Base-by-base conservation (phyloP, 2,113 vertebrate genomes). In the Noturus placidus region DNA sequence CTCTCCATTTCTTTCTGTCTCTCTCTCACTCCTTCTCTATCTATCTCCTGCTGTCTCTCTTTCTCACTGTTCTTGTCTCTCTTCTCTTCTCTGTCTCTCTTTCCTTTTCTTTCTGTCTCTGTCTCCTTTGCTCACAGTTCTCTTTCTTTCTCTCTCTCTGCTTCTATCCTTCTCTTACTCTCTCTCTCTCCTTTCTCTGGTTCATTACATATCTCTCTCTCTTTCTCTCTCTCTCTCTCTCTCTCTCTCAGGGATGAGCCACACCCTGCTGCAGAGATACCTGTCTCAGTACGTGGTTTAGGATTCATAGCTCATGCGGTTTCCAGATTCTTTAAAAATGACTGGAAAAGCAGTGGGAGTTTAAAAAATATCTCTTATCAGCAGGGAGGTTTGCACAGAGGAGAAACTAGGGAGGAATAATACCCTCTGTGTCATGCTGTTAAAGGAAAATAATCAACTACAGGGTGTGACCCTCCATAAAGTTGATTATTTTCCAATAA, bases 271-370 rank as follows among this genome's bases (percentile, higher is more conserved):
- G 33, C 13, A 76, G 42, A 85, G 82, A 82, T 82, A 74, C 65
- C 88, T 82, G 84, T 84, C 50, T 81, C 65, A 54, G 82, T 82
- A 77, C 76, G 63, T 78, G 70, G 50, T 50, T 56, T 14, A 72
- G 30, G 33, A 69, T 67, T 80, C 61, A 33, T 35, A 38, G 76
- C 76, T 15, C 83, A 87, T 87, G 30, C 86, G 72, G 35, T 83
- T 86, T 88, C 84, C 86, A 91, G 83, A 91, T 87, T 88, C 84
- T 56, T 84, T 56, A 11, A 22, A 63, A 85, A 81, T 35, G 30
- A 86, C 87, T 81, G 33, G 69, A 83, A 46, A 20, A 79, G 76
- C 7, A 22, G 50, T 63, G n/a, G 57, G n/a, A 80, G 85, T 80
- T 17, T 14, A 67, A 67, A 30, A 19, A 15, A 50, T 0, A n/a